Base-by-base conservation (phyloP, 2,113 vertebrate genomes). In the Phalacrocorax pelagicus region DNA sequence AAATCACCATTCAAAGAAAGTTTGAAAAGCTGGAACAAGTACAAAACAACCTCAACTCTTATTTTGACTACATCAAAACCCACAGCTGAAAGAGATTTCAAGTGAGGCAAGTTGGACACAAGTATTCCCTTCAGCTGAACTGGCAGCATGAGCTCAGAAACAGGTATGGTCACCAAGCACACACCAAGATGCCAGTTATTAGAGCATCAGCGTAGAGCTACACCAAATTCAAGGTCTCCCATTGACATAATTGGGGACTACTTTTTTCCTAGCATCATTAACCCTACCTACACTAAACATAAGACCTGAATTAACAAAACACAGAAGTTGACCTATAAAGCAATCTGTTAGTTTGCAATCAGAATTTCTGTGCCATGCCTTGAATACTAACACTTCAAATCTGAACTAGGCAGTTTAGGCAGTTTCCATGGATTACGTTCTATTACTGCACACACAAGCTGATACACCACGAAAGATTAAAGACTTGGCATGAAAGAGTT, bases 381-480 rank as follows among this genome's bases (percentile, higher is more conserved):
- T 23, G 22, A 12, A 72, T 10, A 11, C 17, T 24, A 42, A 55
- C 32, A 30, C 34, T 34, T 52, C 20, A 14, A 32, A 20, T n/a
- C 38, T 29, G 22, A 52, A 44, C 23, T 10, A 49, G 0, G 1
- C 3, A 11, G 59, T 74, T 34, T 12, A 49, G 52, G 24, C 27
- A 59, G 4, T 15, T 63, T 20, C 79, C 58, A 46, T 3, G 19
- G 52, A 72, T 24, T 51, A 46, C 71, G 16, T 29, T 65, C 29
- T 20, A 23, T 17, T 23, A 51, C n/a, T 12, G 5, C 10, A 8
- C 5, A 7, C 34, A 78, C 10, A 40, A 30, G 15, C 18, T 0
- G 0, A n/a, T 5, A 40, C 2, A 63, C 44, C 6, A 27, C 38
- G 36, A 15, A 58, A 72, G 32, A 55, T 7, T 5, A 62, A 49